phyloP scores from a whole-genome alignment of 2,888 invertebrate species.

The Cantharis rustica region DNA sequence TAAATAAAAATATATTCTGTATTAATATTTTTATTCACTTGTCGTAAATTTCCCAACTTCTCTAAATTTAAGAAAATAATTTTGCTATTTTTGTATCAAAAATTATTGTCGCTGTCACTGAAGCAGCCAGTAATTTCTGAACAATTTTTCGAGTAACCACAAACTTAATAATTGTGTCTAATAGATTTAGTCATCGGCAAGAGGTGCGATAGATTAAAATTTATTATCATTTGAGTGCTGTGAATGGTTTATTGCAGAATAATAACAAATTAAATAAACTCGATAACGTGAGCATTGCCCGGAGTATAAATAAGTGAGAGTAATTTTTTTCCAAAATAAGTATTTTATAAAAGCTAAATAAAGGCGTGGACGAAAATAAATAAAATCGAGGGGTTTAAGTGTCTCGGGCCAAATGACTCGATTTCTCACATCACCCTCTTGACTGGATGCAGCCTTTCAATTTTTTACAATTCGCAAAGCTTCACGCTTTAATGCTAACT shows the following conservation, averaged over 20 bases:
- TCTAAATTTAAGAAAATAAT: not conserved
- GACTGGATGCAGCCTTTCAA: slow-evolving; percentile 40
- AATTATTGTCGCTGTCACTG: not conserved
- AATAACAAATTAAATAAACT: slow-evolving; percentile 7
- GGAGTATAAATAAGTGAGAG: not conserved
- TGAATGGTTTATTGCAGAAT: not conserved
- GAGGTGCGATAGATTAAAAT: not conserved
- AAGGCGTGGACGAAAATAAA: slow-evolving; percentile 41
- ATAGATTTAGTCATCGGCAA: not conserved
- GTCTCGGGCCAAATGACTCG: slow-evolving; percentile 44
- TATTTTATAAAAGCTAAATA: slow-evolving; percentile 24
- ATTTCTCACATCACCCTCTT: slow-evolving; percentile 42
- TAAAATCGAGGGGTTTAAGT: slow-evolving; percentile 42
- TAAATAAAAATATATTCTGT: not conserved
- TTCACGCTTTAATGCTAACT: slow-evolving; percentile 31
- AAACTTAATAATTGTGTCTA: not conserved
- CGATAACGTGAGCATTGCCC: slow-evolving; percentile 2
- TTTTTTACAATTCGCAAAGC: slow-evolving; percentile 34
- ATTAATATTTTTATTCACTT: not conserved
- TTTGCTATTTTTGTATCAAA: not conserved
- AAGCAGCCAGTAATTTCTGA: too few relatives aligned
- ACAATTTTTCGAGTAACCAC: not conserved
- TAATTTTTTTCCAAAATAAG: slow-evolving; percentile 15
- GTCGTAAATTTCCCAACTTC: not conserved
- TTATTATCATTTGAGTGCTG: not conserved